These are phyloP conservation scores for Reticulitermes speratus DNA, from an alignment of 1,140 invertebrate genomes.

Conservation along the genomic window DNA sequence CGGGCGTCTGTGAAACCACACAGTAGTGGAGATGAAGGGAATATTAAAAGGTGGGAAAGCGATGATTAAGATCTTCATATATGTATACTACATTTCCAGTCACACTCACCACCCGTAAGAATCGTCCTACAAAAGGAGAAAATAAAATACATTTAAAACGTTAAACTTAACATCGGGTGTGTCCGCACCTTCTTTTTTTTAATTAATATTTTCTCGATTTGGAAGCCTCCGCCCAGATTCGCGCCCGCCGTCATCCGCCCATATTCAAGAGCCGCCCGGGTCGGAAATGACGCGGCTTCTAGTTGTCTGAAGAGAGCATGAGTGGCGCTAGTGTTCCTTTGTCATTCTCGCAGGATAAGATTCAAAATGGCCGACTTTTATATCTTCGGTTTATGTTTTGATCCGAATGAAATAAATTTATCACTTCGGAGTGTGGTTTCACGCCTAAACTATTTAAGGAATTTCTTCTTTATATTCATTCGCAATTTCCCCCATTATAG, in stretches of 20 bases:
- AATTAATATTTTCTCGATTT: constrained; percentile 9
- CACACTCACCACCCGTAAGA: neutral
- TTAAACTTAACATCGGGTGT: neutral
- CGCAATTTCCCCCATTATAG: too few relatives aligned
- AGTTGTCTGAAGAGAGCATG: neutral
- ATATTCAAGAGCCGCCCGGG: neutral
- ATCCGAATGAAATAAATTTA: too few relatives aligned
- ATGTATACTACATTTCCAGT: too few relatives aligned
- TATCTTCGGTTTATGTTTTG: too few relatives aligned
- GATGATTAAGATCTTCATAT: neutral
- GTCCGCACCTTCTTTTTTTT: neutral
- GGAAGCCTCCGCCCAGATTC: neutral
- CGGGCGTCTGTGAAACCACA: neutral
- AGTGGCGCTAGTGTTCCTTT: neutral
- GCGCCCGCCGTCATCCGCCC: neutral
- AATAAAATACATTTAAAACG: neutral
- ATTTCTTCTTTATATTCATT: too few relatives aligned
- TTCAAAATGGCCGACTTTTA: too few relatives aligned
- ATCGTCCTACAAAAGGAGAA: neutral
- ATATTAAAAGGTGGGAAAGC: neutral
- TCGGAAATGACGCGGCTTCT: neutral
- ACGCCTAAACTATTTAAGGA: too few relatives aligned
- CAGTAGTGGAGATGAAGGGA: neutral
- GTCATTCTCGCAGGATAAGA: too few relatives aligned
- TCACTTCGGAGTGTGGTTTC: too few relatives aligned